Evolutionary conservation across 2,797 vertebrate species (phyloP), one percentile per base, ranked within the genome.

Genomic region (Meriones psammophilus): DNA sequence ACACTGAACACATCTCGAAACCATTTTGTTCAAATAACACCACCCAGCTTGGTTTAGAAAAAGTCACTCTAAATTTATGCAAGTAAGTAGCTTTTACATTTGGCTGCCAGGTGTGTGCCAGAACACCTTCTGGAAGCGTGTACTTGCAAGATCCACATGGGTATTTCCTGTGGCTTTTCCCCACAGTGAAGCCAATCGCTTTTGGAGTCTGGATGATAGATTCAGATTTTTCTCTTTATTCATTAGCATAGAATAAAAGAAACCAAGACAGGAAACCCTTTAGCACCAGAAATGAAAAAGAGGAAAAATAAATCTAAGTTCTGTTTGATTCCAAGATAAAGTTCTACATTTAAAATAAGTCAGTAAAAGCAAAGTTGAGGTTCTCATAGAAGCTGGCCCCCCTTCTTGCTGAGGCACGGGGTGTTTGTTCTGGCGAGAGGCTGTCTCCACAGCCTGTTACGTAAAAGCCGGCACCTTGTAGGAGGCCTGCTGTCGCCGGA

Each of bases 281-380:
- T 30, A n/a, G 50, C 96, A 42, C 91, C 88, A 68, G 96, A 94
- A 95, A 92, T 90, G 88, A 85, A 97, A 83, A 42, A 12, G 14
- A 18, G 7, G 14, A 2, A 17, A 9, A 9, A 12, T 28, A 54
- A 60, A 81, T 80, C 64, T 92, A 78, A 89, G 76, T 94, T 96
- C 76, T 92, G 33, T 89, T 94, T 96, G 84, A 91, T 91, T 96
- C 92, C 92, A n/a, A 97, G 89, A 95, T 95, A 95, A 96, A 95
- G 80, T 96, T 96, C 39, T 50, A 58, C 92, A 71, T 97, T 97
- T 97, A 96, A 97, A 97, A 95, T 97, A 97, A 97, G 89, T 97
- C 96, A 87, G 88, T 69, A 83, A 94, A 96, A 96, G 73, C 95
- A 87, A 85, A 95, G 69, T 97, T 90, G 73, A 96, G 94, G 94